phyloP scores from a whole-genome alignment of 1,140 invertebrate species.

The Microvelia longipes region DNA sequence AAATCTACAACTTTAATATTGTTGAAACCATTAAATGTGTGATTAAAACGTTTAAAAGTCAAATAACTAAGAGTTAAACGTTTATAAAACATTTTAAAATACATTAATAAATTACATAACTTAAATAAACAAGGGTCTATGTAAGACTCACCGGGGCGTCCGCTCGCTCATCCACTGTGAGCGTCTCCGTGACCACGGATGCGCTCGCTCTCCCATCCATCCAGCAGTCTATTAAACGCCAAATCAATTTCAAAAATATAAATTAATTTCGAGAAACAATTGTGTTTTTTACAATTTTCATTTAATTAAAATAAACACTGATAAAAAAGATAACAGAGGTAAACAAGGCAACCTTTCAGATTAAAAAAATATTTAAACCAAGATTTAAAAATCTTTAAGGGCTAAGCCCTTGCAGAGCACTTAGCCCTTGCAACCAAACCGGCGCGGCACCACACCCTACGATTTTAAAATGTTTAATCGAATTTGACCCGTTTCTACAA shows the following conservation, averaged over 20 bases:
- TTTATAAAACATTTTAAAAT: neutral
- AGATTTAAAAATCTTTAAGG: neutral
- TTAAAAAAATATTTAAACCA: neutral
- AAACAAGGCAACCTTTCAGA: neutral
- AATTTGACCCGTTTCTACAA: neutral
- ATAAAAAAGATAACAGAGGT: neutral
- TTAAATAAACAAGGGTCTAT: neutral
- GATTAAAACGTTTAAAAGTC: neutral
- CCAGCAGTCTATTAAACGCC: neutral
- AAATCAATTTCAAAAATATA: neutral
- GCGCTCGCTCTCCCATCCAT: neutral
- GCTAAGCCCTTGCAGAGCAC: neutral
- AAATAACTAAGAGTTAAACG: neutral
- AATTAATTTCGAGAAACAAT: neutral
- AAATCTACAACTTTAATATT: conserved; percentile 67
- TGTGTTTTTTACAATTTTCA: no score
- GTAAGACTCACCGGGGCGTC: neutral
- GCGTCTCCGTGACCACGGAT: neutral
- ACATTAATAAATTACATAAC: neutral
- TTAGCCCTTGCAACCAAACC: no score
- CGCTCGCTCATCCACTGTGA: neutral
- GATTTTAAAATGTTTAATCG: neutral
- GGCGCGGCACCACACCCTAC: no score
- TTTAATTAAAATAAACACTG: neutral
- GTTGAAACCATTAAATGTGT: conserved; percentile 22